Percentiles rank a stretch among this genome's conserved stretches.
Evolutionary conservation across 2,888 invertebrate genomes (phyloP).

Genomic region (Philereme transversata): DNA sequence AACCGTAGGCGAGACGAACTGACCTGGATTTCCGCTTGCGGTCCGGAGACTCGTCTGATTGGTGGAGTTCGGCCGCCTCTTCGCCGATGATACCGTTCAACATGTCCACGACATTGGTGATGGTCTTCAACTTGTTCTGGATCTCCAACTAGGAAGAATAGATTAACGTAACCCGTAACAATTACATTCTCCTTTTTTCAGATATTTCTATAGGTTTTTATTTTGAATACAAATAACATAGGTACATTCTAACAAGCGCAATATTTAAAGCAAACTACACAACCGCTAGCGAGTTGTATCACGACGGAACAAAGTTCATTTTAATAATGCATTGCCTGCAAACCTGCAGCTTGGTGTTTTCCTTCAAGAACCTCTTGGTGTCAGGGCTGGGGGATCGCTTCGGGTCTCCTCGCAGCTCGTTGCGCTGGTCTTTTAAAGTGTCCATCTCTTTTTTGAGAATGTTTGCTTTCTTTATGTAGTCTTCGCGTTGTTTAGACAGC

Average conservation of each 20-base stretch:
- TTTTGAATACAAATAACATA: neutral
- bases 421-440: constrained; percentile 90
- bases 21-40: constrained; percentile 77
- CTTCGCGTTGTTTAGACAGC: constrained; percentile 90
- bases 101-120: constrained; percentile 95
- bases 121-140: constrained; percentile 91
- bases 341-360: constrained; percentile 94
- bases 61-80: constrained; percentile 68
- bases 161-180: constrained; percentile 31
- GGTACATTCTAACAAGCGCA: constrained; percentile 13
- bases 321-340: constrained; percentile 44
- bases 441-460: constrained; percentile 91
- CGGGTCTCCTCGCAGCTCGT: constrained; percentile 88
- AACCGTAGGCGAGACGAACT: constrained; percentile 4
- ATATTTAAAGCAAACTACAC: constrained; percentile 28
- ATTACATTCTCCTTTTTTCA: constrained; percentile 30
- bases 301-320: constrained; percentile 15
- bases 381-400: constrained; percentile 89
- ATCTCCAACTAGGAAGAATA: constrained; percentile 86
- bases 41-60: constrained; percentile 57
- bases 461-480: constrained; percentile 90
- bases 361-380: constrained; percentile 90
- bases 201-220: neutral
- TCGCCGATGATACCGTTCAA: constrained; percentile 93
- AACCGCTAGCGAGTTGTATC: constrained; percentile 12